phyloP scores from a whole-genome alignment of 2,888 invertebrate species.

The Lacanobia oleracea region DNA sequence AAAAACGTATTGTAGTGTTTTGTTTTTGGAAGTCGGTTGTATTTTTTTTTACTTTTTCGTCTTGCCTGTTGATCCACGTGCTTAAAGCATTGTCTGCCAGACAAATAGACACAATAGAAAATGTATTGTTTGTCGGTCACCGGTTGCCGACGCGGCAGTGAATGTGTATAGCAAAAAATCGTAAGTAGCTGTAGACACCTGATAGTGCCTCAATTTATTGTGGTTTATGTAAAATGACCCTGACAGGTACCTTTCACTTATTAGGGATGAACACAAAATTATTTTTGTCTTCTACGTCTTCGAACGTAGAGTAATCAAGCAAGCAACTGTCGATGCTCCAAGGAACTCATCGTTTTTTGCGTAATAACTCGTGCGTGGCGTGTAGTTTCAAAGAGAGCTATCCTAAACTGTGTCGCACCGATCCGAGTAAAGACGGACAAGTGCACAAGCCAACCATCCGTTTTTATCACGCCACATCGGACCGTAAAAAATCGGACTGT shows the following conservation, averaged over 20 bases:
- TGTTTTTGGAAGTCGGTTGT: too few species aligned
- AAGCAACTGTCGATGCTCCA: constrained; percentile 10
- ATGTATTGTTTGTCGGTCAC: too few species aligned
- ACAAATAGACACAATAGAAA: too few species aligned
- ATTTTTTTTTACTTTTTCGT: too few species aligned
- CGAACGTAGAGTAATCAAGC: constrained; percentile 4
- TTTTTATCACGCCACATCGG: constrained; percentile 7
- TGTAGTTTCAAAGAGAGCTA: neutral
- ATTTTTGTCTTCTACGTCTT: constrained; percentile 12
- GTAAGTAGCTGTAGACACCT: constrained; percentile 8
- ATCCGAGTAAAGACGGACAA: constrained; percentile 11
- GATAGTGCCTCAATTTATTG: constrained; percentile 12
- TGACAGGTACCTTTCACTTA: constrained; percentile 4
- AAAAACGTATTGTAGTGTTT: too few species aligned
- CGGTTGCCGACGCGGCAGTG: too few species aligned
- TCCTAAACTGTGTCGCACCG: neutral
- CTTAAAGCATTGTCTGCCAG: too few species aligned
- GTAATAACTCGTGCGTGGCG: constrained; percentile 1
- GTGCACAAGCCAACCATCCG: constrained; percentile 9
- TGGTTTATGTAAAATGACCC: constrained; percentile 3
- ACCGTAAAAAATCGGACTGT: neutral
- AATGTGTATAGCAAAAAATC: constrained; percentile 16
- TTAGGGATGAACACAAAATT: constrained; percentile 12
- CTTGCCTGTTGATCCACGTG: constrained; percentile 5
- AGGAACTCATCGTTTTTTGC: constrained; percentile 4